Conservation (phyloP, 2,113 vertebrate species). For the Centropus bengalensis region DNA sequence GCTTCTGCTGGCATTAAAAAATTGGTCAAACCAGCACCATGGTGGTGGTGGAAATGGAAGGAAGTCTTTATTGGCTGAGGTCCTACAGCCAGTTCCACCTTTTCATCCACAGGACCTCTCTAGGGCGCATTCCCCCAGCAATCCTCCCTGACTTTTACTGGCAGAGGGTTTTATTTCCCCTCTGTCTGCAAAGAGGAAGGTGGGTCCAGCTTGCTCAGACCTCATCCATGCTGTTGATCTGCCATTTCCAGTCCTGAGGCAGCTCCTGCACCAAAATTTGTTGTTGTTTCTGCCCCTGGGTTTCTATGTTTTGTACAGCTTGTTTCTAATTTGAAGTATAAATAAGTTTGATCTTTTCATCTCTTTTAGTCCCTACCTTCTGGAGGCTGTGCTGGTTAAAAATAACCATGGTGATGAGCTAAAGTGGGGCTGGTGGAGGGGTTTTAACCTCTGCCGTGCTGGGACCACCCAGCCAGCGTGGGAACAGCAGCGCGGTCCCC, state of each 20-base stretch:
- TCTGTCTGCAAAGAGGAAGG: background rate
- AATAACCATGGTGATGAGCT: background rate
- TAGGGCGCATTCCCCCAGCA: background rate
- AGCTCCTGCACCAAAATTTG: background rate
- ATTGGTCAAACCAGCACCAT: fast-evolving
- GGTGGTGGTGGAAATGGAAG: background rate
- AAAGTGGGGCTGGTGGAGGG: background rate
- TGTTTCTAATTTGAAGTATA: conserved; percentile 22
- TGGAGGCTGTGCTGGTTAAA: conserved; percentile 38
- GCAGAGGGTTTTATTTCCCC: background rate
- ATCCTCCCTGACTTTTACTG: background rate
- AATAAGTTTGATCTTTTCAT: conserved; percentile 52
- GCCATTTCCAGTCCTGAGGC: background rate
- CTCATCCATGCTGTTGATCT: fast-evolving
- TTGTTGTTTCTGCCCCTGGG: background rate
- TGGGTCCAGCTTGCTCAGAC: background rate
- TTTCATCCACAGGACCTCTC: fast-evolving
- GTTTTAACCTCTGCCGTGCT: fast-evolving
- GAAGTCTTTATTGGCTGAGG: background rate
- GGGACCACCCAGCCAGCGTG: fast-evolving
- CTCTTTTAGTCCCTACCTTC: conserved; percentile 32
- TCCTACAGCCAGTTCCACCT: background rate
- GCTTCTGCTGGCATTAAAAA: background rate
- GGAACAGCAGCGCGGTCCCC: fast-evolving
- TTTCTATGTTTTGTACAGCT: conserved; percentile 1